These are phyloP conservation scores for Hemistola chrysoprasaria DNA, from an alignment of 2,888 invertebrate genomes.

Conservation along the genomic window DNA sequence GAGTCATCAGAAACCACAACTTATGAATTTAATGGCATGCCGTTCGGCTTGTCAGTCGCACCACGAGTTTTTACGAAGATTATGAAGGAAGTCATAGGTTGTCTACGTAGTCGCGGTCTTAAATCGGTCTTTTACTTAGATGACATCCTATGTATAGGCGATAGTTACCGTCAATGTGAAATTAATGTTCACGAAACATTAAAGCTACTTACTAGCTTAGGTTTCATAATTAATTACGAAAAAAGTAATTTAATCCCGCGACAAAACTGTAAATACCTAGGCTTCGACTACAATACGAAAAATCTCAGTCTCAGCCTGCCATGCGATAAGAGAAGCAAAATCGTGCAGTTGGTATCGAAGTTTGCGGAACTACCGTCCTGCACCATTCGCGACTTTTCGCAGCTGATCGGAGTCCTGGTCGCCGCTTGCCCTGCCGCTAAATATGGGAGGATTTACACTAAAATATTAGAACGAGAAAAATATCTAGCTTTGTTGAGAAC, in stretches of 20 bases:
- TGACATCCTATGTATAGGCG: too few species aligned
- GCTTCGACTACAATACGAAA: background rate
- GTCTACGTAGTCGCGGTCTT: too few species aligned
- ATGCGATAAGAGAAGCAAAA: background rate
- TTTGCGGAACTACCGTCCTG: background rate
- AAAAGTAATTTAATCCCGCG: background rate
- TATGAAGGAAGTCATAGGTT: too few species aligned
- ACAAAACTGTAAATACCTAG: background rate
- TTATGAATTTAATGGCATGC: background rate
- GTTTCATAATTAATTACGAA: too few species aligned
- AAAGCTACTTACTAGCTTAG: too few species aligned
- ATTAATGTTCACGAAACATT: too few species aligned
- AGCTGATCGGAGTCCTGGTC: background rate
- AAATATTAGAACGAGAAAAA: slow-evolving; percentile 10
- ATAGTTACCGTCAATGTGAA: too few species aligned
- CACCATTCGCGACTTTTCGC: background rate
- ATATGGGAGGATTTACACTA: slow-evolving; percentile 8
- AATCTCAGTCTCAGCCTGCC: too few species aligned
- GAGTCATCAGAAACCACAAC: background rate
- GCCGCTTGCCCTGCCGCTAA: slow-evolving; percentile 11
- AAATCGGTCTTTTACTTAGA: too few species aligned
- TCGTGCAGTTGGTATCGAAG: background rate
- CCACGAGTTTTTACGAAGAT: slow-evolving; percentile 3
- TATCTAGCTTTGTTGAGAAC: background rate
- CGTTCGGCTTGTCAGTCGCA: background rate